Evolutionary conservation across 1,140 invertebrate genomes (phyloP).

Genomic region (Cherax destructor): DNA sequence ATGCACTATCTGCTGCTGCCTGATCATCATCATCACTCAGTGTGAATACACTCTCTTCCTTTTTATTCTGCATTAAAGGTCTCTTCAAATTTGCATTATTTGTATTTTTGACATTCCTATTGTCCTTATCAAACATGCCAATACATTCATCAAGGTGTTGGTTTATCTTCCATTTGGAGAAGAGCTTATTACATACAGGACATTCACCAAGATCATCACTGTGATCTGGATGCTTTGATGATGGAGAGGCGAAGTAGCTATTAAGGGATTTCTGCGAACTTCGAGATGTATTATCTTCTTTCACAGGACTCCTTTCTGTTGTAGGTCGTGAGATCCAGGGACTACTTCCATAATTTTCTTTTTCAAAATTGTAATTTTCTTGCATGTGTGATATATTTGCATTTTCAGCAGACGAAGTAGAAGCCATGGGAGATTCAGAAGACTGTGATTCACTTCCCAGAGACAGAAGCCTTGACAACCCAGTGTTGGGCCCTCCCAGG

Average conservation of each 20-base stretch:
- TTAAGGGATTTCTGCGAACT: slow-evolving; percentile 2
- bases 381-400: not conserved
- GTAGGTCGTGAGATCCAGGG: slow-evolving; percentile 27
- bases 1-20: not conserved
- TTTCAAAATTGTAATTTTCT: not conserved
- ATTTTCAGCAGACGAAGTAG: not conserved
- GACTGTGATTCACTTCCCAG: not conserved
- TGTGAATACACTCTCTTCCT: not conserved
- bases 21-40: not conserved
- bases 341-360: not conserved
- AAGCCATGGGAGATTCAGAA: not conserved
- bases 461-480: slow-evolving; percentile 13
- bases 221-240: not conserved
- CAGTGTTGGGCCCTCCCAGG: slow-evolving; percentile 18
- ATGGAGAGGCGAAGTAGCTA: not conserved
- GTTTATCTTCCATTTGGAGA: slow-evolving; percentile 26
- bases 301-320: not conserved
- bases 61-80: not conserved
- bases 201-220: not conserved
- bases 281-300: not conserved
- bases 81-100: not conserved
- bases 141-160: slow-evolving; percentile 52
- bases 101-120: not conserved
- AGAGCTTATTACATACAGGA: slow-evolving; percentile 34
- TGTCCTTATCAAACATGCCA: slow-evolving; percentile 42